Percentiles rank a stretch among this genome's conserved stretches.
These are phyloP conservation scores for Andrena praecox DNA, from an alignment of 2,888 invertebrate genomes.

Conservation along the genomic window DNA sequence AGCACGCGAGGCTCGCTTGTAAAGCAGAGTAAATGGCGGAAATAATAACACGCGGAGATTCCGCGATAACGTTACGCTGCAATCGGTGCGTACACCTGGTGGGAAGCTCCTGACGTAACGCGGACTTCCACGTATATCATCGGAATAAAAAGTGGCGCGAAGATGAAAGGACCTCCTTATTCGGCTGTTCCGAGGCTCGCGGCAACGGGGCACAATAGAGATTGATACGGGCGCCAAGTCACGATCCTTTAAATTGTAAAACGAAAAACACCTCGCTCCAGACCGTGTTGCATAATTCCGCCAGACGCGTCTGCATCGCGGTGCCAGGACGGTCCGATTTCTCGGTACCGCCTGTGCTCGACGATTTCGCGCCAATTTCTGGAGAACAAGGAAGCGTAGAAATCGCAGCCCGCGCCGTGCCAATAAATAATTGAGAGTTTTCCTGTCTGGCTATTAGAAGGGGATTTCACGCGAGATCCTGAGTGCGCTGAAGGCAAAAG, in stretches of 20 bases:
- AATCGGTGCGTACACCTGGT: slow-evolving; percentile 34
- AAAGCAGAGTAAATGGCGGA: slow-evolving; percentile 29
- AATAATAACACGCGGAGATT: slow-evolving; percentile 38
- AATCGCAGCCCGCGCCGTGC: slow-evolving; percentile 4
- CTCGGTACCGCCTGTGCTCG: slow-evolving; percentile 34
- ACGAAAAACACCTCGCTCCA: slow-evolving; percentile 32
- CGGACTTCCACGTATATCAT: slow-evolving; percentile 42
- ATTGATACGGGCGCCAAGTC: slow-evolving; percentile 57
- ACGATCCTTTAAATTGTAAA: slow-evolving; percentile 53
- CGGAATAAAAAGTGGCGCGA: slow-evolving; percentile 31
- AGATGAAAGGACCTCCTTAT: slow-evolving; percentile 45
- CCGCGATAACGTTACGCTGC: slow-evolving; percentile 39
- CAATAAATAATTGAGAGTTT: slow-evolving; percentile 42
- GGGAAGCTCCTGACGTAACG: slow-evolving; percentile 41
- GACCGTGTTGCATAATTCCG: slow-evolving; percentile 46
- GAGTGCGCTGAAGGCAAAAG: not conserved
- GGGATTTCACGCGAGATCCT: not conserved
- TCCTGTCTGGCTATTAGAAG: slow-evolving; percentile 14
- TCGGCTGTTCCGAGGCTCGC: slow-evolving; percentile 33
- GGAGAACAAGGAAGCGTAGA: slow-evolving; percentile 51
- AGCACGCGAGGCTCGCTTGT: not conserved
- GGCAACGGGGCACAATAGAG: slow-evolving; percentile 47
- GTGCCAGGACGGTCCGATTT: slow-evolving; percentile 34
- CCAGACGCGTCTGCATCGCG: slow-evolving; percentile 43
- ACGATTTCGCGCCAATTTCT: slow-evolving; percentile 52